phyloP scores from a whole-genome alignment of 2,888 invertebrate genomes.

The Macaria notata region DNA sequence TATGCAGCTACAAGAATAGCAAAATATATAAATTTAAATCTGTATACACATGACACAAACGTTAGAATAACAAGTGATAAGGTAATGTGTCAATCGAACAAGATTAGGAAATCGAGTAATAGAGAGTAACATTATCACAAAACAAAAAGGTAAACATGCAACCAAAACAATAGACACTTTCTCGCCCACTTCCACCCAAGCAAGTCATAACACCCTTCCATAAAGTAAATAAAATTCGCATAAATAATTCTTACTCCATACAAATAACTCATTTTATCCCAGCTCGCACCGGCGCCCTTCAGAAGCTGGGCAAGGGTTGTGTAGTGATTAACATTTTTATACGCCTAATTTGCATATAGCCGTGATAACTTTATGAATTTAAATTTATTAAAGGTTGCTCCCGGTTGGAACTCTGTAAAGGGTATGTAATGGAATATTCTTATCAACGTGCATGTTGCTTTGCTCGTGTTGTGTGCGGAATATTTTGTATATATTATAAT shows the following conservation, averaged over 20 bases:
- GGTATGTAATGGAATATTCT: slow-evolving; percentile 34
- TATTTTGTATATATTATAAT: not conserved
- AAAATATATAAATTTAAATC: no score
- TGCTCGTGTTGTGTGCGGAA: not conserved
- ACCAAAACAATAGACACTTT: no score
- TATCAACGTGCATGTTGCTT: slow-evolving; percentile 10
- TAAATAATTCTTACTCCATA: slow-evolving; percentile 12
- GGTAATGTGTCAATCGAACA: no score
- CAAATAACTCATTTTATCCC: slow-evolving; percentile 27
- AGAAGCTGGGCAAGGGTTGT: slow-evolving; percentile 39
- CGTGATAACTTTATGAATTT: slow-evolving; percentile 60
- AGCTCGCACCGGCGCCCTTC: slow-evolving; percentile 30
- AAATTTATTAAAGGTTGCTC: slow-evolving; percentile 57
- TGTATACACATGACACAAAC: no score
- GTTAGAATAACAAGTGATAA: no score
- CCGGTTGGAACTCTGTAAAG: slow-evolving; percentile 35
- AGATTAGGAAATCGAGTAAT: no score
- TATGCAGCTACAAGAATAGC: no score
- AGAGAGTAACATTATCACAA: no score
- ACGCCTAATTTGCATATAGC: slow-evolving; percentile 56
- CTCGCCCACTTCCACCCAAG: no score
- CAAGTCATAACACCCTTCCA: no score
- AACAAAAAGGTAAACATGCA: no score
- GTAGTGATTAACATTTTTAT: slow-evolving; percentile 63
- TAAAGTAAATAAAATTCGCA: not conserved